These are phyloP conservation scores for Uloborus plumipes DNA, from an alignment of 2,888 invertebrate genomes.

Conservation along the genomic window DNA sequence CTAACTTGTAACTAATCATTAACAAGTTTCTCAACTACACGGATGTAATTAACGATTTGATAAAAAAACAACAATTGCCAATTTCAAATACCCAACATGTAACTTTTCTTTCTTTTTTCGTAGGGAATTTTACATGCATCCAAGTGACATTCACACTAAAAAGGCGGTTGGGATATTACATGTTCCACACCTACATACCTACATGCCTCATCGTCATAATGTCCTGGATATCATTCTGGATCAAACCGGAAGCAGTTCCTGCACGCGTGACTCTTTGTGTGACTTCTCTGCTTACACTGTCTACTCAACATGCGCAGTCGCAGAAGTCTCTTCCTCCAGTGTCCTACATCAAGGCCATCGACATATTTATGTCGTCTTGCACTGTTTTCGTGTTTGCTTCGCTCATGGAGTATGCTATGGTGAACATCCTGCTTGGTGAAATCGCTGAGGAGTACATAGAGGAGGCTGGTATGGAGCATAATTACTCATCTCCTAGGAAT, in stretches of 20 bases:
- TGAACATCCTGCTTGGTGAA: slow-evolving; percentile 70
- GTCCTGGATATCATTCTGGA: slow-evolving; percentile 98
- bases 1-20: too few species aligned
- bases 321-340: slow-evolving; percentile 94
- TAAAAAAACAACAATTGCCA: too few species aligned
- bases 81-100: too few species aligned
- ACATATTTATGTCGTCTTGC: slow-evolving; percentile 73
- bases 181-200: slow-evolving; percentile 93
- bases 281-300: slow-evolving; percentile 87
- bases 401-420: slow-evolving; percentile 73
- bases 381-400: slow-evolving; percentile 73
- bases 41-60: too few species aligned
- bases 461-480: not conserved
- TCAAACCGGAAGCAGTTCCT: slow-evolving; percentile 93
- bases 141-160: slow-evolving; percentile 89
- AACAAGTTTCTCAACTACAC: too few species aligned
- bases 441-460: slow-evolving; percentile 25
- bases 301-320: slow-evolving; percentile 93
- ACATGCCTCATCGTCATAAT: slow-evolving; percentile 92
- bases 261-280: slow-evolving; percentile 93
- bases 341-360: slow-evolving; percentile 82
- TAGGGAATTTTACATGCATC: slow-evolving; percentile 92
- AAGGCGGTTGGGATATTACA: slow-evolving; percentile 87
- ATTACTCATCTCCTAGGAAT: not conserved
- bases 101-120: slow-evolving; percentile 65